Percentiles rank a stretch among this genome's conserved stretches.
Evolutionary conservation across 2,888 invertebrate species (phyloP).

Genomic region (Mimumesa dahlbomi): DNA sequence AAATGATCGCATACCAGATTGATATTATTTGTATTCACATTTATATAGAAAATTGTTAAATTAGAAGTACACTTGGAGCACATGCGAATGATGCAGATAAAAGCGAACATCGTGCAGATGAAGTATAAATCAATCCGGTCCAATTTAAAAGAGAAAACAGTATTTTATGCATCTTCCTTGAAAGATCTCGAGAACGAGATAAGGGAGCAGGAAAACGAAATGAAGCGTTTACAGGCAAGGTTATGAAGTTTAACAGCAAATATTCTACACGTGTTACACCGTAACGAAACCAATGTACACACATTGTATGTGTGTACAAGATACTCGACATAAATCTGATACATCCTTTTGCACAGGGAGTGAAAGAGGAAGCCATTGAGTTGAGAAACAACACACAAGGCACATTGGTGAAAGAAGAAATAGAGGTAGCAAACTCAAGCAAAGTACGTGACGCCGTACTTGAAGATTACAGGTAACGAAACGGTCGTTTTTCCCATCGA

Average conservation of each 20-base stretch:
- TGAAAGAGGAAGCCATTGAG: constrained; percentile 88
- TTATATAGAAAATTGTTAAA: constrained; percentile 81
- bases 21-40: too few relatives aligned
- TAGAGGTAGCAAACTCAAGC: constrained; percentile 85
- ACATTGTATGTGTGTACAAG: background rate
- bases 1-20: too few relatives aligned
- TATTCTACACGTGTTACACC: background rate
- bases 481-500: background rate
- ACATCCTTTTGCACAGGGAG: constrained; percentile 80
- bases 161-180: constrained; percentile 81
- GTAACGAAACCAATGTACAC: constrained; percentile 4
- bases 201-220: constrained; percentile 86
- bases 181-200: constrained; percentile 86
- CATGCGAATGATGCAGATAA: constrained; percentile 90
- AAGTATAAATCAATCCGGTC: constrained; percentile 88
- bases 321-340: constrained; percentile 7
- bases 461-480: constrained; percentile 77
- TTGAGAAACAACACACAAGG: constrained; percentile 87
- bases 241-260: background rate
- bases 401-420: constrained; percentile 86
- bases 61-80: constrained; percentile 92
- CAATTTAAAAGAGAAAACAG: constrained; percentile 73
- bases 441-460: constrained; percentile 83
- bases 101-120: constrained; percentile 89
- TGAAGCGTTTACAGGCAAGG: constrained; percentile 86